These are phyloP conservation scores for Nerophis ophidion DNA, from an alignment of 2,113 vertebrate species.

Conservation along the genomic window DNA sequence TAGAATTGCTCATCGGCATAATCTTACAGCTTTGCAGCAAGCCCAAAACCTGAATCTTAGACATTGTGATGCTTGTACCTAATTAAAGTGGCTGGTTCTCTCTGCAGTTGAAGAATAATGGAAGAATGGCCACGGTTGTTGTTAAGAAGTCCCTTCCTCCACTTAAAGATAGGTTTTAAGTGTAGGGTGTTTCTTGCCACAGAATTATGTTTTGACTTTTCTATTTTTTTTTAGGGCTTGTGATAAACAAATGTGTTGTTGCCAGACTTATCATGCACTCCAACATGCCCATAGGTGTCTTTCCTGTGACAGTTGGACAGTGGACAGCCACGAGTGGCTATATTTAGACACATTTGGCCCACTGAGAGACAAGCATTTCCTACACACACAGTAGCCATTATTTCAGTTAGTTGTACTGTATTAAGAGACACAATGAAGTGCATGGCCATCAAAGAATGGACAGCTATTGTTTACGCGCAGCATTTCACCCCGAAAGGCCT, in stretches of 20 bases:
- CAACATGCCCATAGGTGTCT: slow-evolving; percentile 30
- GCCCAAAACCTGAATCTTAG: too few relatives aligned
- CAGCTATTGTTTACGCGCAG: slow-evolving; percentile 37
- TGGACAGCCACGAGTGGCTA: slow-evolving; percentile 36
- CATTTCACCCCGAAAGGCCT: slow-evolving; percentile 30
- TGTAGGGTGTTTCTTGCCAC: too few relatives aligned
- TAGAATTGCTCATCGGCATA: too few relatives aligned
- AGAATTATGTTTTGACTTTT: neutral
- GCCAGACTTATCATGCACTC: slow-evolving; percentile 25
- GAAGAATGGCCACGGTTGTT: too few relatives aligned
- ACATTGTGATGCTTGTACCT: too few relatives aligned
- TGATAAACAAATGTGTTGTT: slow-evolving; percentile 34
- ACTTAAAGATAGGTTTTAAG: too few relatives aligned
- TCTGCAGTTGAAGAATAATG: too few relatives aligned
- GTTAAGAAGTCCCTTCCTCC: too few relatives aligned
- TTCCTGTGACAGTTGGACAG: slow-evolving; percentile 53
- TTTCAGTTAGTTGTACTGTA: slow-evolving; percentile 10
- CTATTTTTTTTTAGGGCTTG: slow-evolving; percentile 20
- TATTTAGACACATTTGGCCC: slow-evolving; percentile 48
- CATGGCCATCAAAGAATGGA: slow-evolving; percentile 39
- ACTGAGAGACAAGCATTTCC: slow-evolving; percentile 56
- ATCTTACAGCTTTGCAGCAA: too few relatives aligned
- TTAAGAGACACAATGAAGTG: slow-evolving; percentile 21
- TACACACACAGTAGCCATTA: slow-evolving; percentile 17
- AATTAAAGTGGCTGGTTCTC: too few relatives aligned